Evolutionary conservation across 2,797 vertebrate species (phyloP).

Genomic region (Poecilia picta): DNA sequence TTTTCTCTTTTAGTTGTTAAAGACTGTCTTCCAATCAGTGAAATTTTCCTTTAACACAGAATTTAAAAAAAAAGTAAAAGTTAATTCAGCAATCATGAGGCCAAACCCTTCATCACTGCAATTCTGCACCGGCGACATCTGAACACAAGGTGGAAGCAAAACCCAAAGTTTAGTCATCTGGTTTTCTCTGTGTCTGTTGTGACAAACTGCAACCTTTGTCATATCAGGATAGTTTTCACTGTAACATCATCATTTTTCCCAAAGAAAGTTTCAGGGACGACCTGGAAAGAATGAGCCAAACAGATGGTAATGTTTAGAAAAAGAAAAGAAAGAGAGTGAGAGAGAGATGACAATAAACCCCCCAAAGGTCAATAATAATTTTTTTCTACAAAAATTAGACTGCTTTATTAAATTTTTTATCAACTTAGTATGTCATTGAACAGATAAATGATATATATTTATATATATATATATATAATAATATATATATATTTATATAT

Average conservation of each 20-base stretch:
- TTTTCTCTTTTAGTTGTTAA: neutral
- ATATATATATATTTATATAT: too few species aligned
- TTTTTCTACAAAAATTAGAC: too few species aligned
- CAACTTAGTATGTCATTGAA: too few species aligned
- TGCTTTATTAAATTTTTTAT: too few species aligned
- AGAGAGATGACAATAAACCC: too few species aligned
- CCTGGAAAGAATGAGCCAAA: too few species aligned
- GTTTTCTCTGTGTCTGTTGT: neutral
- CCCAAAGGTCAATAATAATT: too few species aligned
- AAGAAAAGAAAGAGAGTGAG: neutral
- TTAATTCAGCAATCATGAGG: neutral
- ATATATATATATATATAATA: too few species aligned
- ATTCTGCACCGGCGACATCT: conserved; percentile 39
- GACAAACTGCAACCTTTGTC: neutral
- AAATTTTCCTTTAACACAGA: neutral
- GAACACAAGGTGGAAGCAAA: conserved; percentile 63
- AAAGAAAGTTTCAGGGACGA: neutral
- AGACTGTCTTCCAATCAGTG: neutral
- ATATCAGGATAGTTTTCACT: neutral
- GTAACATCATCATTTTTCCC: neutral
- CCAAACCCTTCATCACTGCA: neutral
- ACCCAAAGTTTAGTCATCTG: conserved; percentile 9
- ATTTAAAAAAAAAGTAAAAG: neutral
- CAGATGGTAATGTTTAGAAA: too few species aligned
- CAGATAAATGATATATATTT: too few species aligned